Evolutionary conservation across 1,140 invertebrate genomes (phyloP).

Genomic region (Calliphora vicina): DNA sequence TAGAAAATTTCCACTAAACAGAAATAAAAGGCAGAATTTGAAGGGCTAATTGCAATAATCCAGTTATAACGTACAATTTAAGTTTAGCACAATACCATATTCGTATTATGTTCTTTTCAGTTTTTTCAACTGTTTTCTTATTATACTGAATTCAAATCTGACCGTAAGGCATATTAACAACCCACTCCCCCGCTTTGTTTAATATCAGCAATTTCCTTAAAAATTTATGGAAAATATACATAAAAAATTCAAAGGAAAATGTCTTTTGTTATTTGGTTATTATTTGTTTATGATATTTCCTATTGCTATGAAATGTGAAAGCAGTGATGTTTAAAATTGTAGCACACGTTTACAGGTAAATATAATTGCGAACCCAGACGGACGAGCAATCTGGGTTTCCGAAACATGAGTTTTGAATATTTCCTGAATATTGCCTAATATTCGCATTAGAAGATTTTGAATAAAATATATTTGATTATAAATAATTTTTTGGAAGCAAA

Average conservation of each 20-base stretch:
- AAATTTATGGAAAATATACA: not conserved
- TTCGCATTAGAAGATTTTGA: too few relatives aligned
- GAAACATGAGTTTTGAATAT: too few relatives aligned
- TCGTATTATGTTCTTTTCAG: not conserved
- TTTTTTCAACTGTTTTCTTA: not conserved
- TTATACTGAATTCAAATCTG: slow-evolving; percentile 19
- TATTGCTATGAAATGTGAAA: not conserved
- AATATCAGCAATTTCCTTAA: not conserved
- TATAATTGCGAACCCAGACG: too few relatives aligned
- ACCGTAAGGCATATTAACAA: slow-evolving; percentile 16
- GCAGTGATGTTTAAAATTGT: too few relatives aligned
- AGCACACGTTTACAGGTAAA: too few relatives aligned
- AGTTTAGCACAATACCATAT: slow-evolving; percentile 35
- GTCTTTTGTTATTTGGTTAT: not conserved
- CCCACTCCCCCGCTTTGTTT: not conserved
- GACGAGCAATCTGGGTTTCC: too few relatives aligned
- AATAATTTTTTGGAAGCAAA: too few relatives aligned
- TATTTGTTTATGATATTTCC: not conserved
- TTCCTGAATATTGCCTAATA: too few relatives aligned
- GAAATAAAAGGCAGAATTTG: slow-evolving; percentile 13
- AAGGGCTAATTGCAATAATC: slow-evolving; percentile 43
- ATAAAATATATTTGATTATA: too few relatives aligned
- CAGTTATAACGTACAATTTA: slow-evolving; percentile 42
- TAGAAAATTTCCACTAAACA: not conserved
- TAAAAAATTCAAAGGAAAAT: not conserved